Evolutionary conservation across 2,797 vertebrate genomes (phyloP), one percentile per base, ranked within the genome.

Genomic region (Eurystomus glaucurus): DNA sequence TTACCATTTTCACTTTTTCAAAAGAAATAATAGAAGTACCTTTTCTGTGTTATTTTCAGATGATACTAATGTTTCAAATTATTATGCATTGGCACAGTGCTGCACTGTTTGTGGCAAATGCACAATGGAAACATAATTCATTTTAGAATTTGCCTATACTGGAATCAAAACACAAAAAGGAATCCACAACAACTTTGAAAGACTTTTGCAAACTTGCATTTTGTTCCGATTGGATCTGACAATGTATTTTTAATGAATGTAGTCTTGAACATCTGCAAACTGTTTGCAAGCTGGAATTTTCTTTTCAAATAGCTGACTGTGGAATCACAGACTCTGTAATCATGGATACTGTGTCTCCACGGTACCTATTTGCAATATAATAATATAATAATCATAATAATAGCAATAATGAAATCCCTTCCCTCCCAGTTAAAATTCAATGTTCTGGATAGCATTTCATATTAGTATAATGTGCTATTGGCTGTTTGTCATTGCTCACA

Each of bases 281-380:
- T 95, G 84, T 97, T 91, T 94, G 86, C 88, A 96, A 95, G 91
- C 90, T 75, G 87, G 78, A 92, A 78, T 96, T 96, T 93, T 94
- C 88, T 87, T 90, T 93, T 70, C 14, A 6, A 87, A 89, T 95
- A 92, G 88, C 86, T 95, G 94, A 87, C 80, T 94, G 80, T 93
- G 60, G 92, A 91, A 87, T 95, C 64, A 66, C 43, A 77, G 43
- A 66, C 84, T 75, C 74, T 93, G n/a, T 94, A 94, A 97, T 97
- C 92, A 89, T 65, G 60, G 65, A 71, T 79, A 58, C 91, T 92
- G 81, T 94, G 95, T 86, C 83, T 94, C 88, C 41, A 78, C 81
- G 85, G 84, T 91, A 96, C 83, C 78, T 94, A 92, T 94, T 95
- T 96, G 86, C 84, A 93, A 39, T 89, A 64, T 62, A 95, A 82